Conservation (phyloP, 2,797 vertebrate species). For the Dendrocincla fuliginosa region DNA sequence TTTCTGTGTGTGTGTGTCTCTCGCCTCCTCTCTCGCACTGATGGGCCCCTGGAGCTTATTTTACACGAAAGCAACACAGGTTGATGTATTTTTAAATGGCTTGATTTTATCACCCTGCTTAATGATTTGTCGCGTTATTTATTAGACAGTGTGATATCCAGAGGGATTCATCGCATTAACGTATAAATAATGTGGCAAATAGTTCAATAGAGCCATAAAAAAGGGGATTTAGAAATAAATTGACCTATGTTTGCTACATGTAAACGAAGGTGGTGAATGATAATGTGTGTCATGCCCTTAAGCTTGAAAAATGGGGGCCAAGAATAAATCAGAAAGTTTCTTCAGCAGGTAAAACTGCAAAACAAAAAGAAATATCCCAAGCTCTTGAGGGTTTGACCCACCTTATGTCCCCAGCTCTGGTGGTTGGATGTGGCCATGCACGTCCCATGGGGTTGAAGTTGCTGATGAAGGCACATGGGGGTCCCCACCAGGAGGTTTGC, state of each 20-base stretch:
- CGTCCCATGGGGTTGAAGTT: rapidly evolving
- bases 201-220: conserved; percentile 82
- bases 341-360: not conserved
- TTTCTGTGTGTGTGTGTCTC: not conserved
- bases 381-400: rapidly evolving
- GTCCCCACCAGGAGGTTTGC: not conserved
- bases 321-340: conserved; percentile 27
- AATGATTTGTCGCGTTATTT: conserved; percentile 84
- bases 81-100: conserved; percentile 83
- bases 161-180: conserved; percentile 78
- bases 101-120: conserved; percentile 82
- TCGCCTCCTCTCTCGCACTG: not conserved
- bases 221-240: conserved; percentile 80
- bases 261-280: conserved; percentile 75
- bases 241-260: conserved; percentile 77
- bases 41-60: conserved; percentile 76
- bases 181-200: conserved; percentile 84
- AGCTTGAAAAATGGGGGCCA: conserved; percentile 26
- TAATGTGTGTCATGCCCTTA: conserved; percentile 72
- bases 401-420: not conserved
- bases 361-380: not conserved
- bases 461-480: not conserved
- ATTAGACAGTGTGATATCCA: conserved; percentile 76
- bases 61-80: conserved; percentile 73
- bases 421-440: rapidly evolving